Percentiles rank a stretch among this genome's conserved stretches.
These are phyloP conservation scores for Penaeus chinensis DNA, from an alignment of 1,140 invertebrate genomes.

Conservation along the genomic window DNA sequence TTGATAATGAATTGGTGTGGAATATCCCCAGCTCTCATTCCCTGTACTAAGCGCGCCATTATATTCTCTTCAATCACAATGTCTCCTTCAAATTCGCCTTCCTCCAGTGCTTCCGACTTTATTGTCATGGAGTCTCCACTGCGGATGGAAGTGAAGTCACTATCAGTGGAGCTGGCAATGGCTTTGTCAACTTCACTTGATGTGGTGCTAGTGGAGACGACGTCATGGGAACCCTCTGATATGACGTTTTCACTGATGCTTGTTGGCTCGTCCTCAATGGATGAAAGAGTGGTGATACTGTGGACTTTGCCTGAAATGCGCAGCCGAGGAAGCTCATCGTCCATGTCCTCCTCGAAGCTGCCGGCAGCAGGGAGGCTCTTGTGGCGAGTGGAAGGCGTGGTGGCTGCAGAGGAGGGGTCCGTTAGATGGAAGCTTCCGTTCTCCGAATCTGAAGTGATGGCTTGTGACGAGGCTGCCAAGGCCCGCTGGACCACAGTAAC, in stretches of 20 bases:
- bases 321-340: constrained; percentile 57
- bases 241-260: constrained; percentile 60
- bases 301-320: constrained; percentile 44
- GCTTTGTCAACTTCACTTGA: constrained; percentile 61
- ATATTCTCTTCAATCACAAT: constrained; percentile 61
- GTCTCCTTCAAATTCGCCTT: constrained; percentile 57
- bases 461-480: constrained; percentile 45
- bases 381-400: constrained; percentile 60
- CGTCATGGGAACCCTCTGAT: constrained; percentile 50
- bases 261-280: constrained; percentile 59
- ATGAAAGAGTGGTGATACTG: constrained; percentile 59
- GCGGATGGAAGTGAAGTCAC: constrained; percentile 59
- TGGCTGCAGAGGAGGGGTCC: constrained; percentile 58
- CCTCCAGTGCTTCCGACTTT: constrained; percentile 52
- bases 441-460: constrained; percentile 61
- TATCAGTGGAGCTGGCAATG: constrained; percentile 53
- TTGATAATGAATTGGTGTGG: constrained; percentile 35
- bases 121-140: constrained; percentile 61
- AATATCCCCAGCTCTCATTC: constrained; percentile 54
- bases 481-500: constrained; percentile 59
- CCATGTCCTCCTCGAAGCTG: constrained; percentile 63
- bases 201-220: constrained; percentile 51
- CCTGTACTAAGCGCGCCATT: constrained; percentile 58
- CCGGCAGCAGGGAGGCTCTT: constrained; percentile 45
- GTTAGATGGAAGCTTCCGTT: constrained; percentile 61